phyloP scores from a whole-genome alignment of 1,140 invertebrate genomes.

The Patella vulgata region DNA sequence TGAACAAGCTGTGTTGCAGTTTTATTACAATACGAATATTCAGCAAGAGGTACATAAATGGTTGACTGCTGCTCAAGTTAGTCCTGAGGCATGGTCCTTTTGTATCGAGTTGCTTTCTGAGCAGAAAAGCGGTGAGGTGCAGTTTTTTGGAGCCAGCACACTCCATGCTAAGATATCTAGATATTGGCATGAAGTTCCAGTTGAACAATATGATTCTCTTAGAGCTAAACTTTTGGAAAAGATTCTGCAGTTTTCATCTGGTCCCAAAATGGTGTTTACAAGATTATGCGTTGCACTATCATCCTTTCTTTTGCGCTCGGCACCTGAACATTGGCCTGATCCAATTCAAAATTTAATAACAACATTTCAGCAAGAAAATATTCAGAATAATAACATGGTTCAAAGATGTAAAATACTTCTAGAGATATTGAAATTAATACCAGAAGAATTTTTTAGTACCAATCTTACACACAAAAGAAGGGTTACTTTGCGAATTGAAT shows the following conservation, averaged over 20 bases:
- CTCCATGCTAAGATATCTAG: conserved; percentile 87
- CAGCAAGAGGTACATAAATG: conserved; percentile 83
- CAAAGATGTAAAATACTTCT: conserved; percentile 74
- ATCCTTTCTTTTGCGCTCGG: conserved; percentile 75
- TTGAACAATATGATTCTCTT: conserved; percentile 78
- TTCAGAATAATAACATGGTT: conserved; percentile 70
- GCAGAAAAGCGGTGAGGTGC: conserved; percentile 84
- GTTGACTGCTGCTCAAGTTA: conserved; percentile 83
- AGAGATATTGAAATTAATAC: conserved; percentile 79
- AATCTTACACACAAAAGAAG: conserved; percentile 66
- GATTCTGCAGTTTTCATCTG: conserved; percentile 77
- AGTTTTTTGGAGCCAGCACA: conserved; percentile 92
- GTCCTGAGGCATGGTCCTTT: conserved; percentile 87
- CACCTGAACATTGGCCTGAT: conserved; percentile 73
- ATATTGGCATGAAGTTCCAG: conserved; percentile 84
- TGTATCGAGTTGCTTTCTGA: conserved; percentile 85
- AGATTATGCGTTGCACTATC: conserved; percentile 84
- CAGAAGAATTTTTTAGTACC: conserved; percentile 77
- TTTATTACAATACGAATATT: conserved; percentile 64
- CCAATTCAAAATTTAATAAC: conserved; percentile 75
- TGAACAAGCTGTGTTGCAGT: conserved; percentile 65
- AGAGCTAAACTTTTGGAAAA: conserved; percentile 80
- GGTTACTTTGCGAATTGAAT: conserved; percentile 64
- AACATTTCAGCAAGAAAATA: conserved; percentile 73
- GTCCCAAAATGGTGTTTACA: conserved; percentile 85